Evolutionary conservation across 2,888 invertebrate species (phyloP).

Genomic region (Peribatodes rhomboidaria): DNA sequence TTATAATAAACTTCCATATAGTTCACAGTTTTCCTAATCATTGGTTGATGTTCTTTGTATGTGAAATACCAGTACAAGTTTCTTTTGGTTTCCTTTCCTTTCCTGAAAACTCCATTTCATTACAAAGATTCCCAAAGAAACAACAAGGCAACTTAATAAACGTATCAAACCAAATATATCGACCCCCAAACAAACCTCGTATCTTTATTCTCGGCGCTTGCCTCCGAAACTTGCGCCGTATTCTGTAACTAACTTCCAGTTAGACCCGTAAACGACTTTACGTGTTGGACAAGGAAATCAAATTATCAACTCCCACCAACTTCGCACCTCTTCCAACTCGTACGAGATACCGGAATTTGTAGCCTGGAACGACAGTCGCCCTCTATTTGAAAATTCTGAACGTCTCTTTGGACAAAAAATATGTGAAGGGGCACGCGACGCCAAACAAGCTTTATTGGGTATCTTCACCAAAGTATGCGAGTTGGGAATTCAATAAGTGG

Average conservation of each 20-base stretch:
- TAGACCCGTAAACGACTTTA: constrained; percentile 82
- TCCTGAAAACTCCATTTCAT: constrained; percentile 14
- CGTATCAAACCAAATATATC: constrained; percentile 60
- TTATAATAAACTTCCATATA: too few relatives aligned
- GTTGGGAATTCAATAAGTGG: constrained; percentile 82
- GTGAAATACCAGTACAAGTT: constrained; percentile 57
- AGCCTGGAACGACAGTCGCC: constrained; percentile 66
- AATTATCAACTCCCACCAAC: constrained; percentile 83
- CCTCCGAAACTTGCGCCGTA: constrained; percentile 68
- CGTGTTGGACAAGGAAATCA: constrained; percentile 84
- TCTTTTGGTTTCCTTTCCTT: constrained; percentile 52
- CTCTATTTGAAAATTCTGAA: constrained; percentile 78
- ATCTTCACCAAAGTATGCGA: constrained; percentile 78
- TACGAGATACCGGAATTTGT: constrained; percentile 74
- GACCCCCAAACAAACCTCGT: constrained; percentile 60
- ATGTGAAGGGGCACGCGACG: constrained; percentile 72
- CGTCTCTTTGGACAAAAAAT: constrained; percentile 75
- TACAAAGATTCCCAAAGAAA: constrained; percentile 39
- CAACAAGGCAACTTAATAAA: constrained; percentile 54
- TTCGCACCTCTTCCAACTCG: constrained; percentile 75
- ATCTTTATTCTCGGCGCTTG: constrained; percentile 67
- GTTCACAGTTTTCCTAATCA: too few relatives aligned
- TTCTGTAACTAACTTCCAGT: constrained; percentile 78
- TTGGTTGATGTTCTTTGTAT: too few relatives aligned
- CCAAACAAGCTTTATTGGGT: constrained; percentile 83